Evolutionary conservation across 2,888 invertebrate genomes (phyloP).

Genomic region (Micoletzkya japonica): DNA sequence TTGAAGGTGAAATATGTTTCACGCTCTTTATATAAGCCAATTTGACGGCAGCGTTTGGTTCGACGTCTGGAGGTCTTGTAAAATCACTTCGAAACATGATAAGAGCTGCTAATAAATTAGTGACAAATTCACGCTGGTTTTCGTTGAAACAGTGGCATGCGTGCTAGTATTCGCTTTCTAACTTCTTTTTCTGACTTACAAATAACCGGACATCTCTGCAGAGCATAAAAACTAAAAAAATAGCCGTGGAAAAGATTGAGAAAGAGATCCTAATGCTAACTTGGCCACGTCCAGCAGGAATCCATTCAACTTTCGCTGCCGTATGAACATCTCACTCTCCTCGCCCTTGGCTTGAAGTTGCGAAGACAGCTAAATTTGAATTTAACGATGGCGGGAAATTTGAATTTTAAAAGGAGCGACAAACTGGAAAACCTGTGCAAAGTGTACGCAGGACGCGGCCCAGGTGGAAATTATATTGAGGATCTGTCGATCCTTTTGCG

Average conservation of each 20-base stretch:
- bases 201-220: no score
- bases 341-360: conserved; percentile 71
- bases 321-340: conserved; percentile 31
- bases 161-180: no score
- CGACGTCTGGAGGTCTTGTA: no score
- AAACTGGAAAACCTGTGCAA: conserved; percentile 44
- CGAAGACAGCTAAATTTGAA: conserved; percentile 70
- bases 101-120: no score
- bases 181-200: no score
- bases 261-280: conserved; percentile 65
- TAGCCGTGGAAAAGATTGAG: neutral
- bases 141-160: no score
- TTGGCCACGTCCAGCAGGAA: conserved; percentile 80
- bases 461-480: conserved; percentile 53
- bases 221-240: no score
- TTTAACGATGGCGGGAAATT: neutral
- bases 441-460: conserved; percentile 51
- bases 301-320: conserved; percentile 75
- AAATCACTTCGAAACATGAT: no score
- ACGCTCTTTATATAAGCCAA: no score
- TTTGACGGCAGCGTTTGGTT: no score
- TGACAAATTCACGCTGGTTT: no score
- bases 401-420: neutral
- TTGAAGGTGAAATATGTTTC: no score
- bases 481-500: conserved; percentile 41